Conservation (phyloP, 30 jellyfish, hydroid and myxozoan genomes). For the Catostylus mosaicus region DNA sequence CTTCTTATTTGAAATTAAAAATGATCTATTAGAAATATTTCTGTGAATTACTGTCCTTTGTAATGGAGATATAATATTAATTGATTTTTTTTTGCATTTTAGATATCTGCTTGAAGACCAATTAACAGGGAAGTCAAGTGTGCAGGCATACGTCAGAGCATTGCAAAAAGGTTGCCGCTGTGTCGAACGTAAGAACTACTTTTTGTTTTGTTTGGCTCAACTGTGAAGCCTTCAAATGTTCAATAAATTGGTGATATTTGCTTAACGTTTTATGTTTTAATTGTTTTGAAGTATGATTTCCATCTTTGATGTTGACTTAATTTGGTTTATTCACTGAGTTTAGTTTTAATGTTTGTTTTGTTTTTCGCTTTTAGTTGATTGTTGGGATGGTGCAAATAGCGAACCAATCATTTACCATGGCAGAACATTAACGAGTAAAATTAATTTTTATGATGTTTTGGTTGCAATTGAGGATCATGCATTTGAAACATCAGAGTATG, state of each 20-base stretch:
- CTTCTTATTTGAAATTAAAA: too few species aligned
- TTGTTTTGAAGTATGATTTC: too few species aligned
- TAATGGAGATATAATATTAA: too few species aligned
- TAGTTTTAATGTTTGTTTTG: too few species aligned
- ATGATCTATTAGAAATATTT: too few species aligned
- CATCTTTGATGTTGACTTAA: too few species aligned
- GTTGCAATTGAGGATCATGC: constrained; percentile 85
- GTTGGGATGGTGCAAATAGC: constrained; percentile 95
- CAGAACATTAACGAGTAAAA: constrained; percentile 68
- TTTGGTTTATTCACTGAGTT: too few species aligned
- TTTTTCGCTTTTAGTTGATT: constrained; percentile 75
- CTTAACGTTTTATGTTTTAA: too few species aligned
- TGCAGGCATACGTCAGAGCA: constrained; percentile 81
- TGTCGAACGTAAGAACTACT: constrained; percentile 73
- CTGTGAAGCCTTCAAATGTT: too few species aligned
- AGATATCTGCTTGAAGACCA: constrained; percentile 93
- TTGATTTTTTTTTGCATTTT: neutral
- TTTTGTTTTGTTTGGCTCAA: too few species aligned
- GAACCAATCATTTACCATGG: constrained; percentile 94
- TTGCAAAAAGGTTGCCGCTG: constrained; percentile 92
- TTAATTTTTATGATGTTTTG: constrained; percentile 68
- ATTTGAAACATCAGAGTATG: constrained; percentile 89
- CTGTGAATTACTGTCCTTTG: too few species aligned
- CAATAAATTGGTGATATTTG: too few species aligned
- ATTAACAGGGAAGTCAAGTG: constrained; percentile 79